Conservation (phyloP, 2,113 vertebrate genomes). For the Brachyhypopomus occidentalis region DNA sequence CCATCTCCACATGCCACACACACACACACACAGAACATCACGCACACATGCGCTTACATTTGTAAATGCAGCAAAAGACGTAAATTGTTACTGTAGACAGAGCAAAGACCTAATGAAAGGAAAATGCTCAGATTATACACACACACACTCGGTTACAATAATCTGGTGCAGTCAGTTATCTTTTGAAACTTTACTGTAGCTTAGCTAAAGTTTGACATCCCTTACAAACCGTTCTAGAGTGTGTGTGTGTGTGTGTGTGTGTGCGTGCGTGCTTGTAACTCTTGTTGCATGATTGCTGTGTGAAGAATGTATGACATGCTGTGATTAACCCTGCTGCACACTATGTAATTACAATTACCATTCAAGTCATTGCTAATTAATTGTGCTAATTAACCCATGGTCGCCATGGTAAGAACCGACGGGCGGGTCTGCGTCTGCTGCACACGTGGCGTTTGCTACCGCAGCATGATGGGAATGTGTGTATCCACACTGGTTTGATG, state of each 20-base stretch:
- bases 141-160: background rate
- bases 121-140: slow-evolving; percentile 1
- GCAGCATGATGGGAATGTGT: background rate
- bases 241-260: slow-evolving; percentile 34
- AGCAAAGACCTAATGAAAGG: no score
- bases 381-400: background rate
- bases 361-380: slow-evolving; percentile 19
- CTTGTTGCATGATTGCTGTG: background rate
- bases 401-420: background rate
- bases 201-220: background rate
- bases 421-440: no score
- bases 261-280: slow-evolving; percentile 17
- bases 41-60: slow-evolving; percentile 15
- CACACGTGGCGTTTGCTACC: background rate
- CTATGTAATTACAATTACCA: slow-evolving; percentile 20
- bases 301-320: background rate
- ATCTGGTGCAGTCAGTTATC: background rate
- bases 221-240: background rate
- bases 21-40: slow-evolving; percentile 14
- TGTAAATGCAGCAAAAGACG: background rate
- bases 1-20: background rate
- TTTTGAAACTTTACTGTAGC: background rate
- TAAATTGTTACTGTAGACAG: no score
- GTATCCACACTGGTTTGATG: background rate
- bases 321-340: slow-evolving; percentile 31